These are phyloP conservation scores for Chrysopilus asiliformis DNA, from an alignment of 2,888 invertebrate species.

Conservation along the genomic window DNA sequence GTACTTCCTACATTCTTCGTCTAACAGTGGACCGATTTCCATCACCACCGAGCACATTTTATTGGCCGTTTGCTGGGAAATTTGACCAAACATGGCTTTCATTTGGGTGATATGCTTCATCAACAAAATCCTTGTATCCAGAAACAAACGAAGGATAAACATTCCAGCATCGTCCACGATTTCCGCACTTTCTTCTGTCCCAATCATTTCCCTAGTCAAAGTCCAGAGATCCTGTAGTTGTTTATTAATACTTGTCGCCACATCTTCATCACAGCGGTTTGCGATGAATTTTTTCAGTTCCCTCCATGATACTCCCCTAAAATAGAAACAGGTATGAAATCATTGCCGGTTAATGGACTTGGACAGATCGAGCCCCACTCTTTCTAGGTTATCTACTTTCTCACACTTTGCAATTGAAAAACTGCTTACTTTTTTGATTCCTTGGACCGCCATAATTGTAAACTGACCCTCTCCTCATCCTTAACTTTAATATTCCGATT, in stretches of 20 bases:
- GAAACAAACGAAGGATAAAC: conserved; percentile 45
- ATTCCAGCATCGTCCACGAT: conserved; percentile 50
- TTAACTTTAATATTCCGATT: conserved; percentile 21
- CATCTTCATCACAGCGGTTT: conserved; percentile 30
- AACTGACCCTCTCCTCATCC: conserved; percentile 13
- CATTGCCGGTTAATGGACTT: too few relatives aligned
- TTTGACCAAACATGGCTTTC: conserved; percentile 45
- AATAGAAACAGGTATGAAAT: too few relatives aligned
- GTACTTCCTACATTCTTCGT: conserved; percentile 38
- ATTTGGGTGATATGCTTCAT: conserved; percentile 44
- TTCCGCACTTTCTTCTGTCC: conserved; percentile 41
- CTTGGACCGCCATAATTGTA: conserved; percentile 13
- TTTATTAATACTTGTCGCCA: conserved; percentile 21
- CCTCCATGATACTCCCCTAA: conserved; percentile 39
- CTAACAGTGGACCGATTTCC: conserved; percentile 36
- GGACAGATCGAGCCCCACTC: not conserved
- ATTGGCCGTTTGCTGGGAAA: conserved; percentile 40
- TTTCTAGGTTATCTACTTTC: not conserved
- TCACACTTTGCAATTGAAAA: not conserved
- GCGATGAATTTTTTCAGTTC: conserved; percentile 38
- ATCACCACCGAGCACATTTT: conserved; percentile 46
- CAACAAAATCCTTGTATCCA: conserved; percentile 43
- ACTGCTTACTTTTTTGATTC: conserved; percentile 12
- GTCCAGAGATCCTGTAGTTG: conserved; percentile 34
- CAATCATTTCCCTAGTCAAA: conserved; percentile 37